Evolutionary conservation across 1,140 invertebrate genomes (phyloP).

Genomic region (Leptinotarsa lineolata): DNA sequence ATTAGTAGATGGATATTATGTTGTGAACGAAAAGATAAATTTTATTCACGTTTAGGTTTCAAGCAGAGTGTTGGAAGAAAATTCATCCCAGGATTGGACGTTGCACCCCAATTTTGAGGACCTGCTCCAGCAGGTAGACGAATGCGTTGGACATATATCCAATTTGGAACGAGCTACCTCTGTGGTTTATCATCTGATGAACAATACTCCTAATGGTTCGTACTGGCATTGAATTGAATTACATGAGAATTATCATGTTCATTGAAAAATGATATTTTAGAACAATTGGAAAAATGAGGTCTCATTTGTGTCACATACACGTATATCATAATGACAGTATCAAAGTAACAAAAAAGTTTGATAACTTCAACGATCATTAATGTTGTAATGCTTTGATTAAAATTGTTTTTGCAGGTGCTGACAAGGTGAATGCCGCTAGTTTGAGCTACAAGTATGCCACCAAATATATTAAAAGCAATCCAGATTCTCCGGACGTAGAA

Average conservation of each 20-base stretch:
- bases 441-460: constrained; percentile 48
- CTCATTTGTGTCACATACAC: neutral
- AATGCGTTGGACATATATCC: constrained; percentile 44
- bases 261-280: no score
- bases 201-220: constrained; percentile 38
- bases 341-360: neutral
- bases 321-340: no score
- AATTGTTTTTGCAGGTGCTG: constrained; percentile 39
- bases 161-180: constrained; percentile 48
- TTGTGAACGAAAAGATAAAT: no score
- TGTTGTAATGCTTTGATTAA: neutral
- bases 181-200: constrained; percentile 45
- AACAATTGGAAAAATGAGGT: neutral
- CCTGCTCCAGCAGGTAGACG: constrained; percentile 44
- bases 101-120: constrained; percentile 42
- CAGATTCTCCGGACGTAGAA: constrained; percentile 27
- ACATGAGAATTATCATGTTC: no score
- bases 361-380: no score
- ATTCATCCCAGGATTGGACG: constrained; percentile 36
- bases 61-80: constrained; percentile 31
- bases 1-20: no score
- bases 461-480: constrained; percentile 33
- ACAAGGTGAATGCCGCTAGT: constrained; percentile 46
- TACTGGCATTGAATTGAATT: neutral
- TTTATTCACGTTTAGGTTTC: constrained; percentile 20